Base-by-base conservation (phyloP, 2,888 invertebrate species). In the Cantharis flavilabris region DNA sequence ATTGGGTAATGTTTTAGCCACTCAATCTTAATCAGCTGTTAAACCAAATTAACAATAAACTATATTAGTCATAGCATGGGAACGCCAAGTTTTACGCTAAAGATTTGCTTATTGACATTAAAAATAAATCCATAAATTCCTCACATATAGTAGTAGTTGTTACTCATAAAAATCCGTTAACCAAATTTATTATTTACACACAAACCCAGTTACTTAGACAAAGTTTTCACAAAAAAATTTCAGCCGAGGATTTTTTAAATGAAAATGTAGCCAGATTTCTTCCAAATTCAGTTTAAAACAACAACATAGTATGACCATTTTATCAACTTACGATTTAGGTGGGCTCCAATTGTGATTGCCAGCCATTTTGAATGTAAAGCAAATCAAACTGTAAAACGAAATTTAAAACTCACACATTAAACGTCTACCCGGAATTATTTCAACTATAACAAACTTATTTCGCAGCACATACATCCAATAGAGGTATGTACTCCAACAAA, bases 351-450 rank as follows among this genome's bases (percentile, higher is more conserved):
- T 73, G 62, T 62, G 65, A 63, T 63, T 69, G 73, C 69, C 73
- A 69, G 73, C 73, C 73, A 73, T 73, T 62, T 73, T 73, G 73
- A 26, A 49, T 49, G 49, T 49, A 49, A 49, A 49, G 49, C n/a
- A 33, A 49, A 49, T 49, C 49, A 49, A 49, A 49, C 49, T 49
- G 49, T 49, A 49, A 49, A 49, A 49, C 49, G 7, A 49, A n/a
- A 49, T 49, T 49, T 49, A 49, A 49, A 49, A 49, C 49, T 49
- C 49, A n/a, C 49, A 49, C 49, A 49, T 49, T 49, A 7, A 49
- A 49, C 33, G 49, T 49, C 49, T 49, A n/a, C 49, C 7, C 49
- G 49, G n/a, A 49, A 49, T 49, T 49, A 49, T 49, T 49, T 49
- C 7, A n/a, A 49, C 49, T 49, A 49, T 49, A 49, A 49, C 49